Conservation (phyloP, 2,797 vertebrate genomes). For the Leucoraja ocellata region DNA sequence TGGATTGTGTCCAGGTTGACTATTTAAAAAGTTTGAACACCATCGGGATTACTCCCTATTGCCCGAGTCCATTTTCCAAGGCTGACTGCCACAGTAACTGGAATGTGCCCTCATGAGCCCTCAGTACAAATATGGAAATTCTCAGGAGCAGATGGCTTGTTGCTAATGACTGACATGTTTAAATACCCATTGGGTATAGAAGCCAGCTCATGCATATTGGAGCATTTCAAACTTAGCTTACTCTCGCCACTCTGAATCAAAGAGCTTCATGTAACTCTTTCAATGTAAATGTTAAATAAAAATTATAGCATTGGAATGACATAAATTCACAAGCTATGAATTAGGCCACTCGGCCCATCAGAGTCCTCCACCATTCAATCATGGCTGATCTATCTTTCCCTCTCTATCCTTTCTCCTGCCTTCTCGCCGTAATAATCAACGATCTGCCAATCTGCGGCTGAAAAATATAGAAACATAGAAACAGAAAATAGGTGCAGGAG, state of each 20-base stretch:
- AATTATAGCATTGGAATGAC: not conserved
- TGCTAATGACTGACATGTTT: constrained; percentile 27
- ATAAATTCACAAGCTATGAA: too few relatives aligned
- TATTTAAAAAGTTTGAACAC: not conserved
- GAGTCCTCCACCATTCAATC: too few relatives aligned
- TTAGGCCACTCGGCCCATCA: too few relatives aligned
- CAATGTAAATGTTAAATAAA: not conserved
- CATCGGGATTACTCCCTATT: not conserved
- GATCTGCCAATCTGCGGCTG: too few relatives aligned
- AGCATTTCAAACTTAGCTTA: constrained; percentile 9
- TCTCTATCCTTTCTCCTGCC: too few relatives aligned
- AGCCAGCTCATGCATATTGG: not conserved
- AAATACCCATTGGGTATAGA: not conserved
- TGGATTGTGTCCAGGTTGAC: not conserved
- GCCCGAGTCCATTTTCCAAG: constrained; percentile 8
- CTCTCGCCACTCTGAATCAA: not conserved
- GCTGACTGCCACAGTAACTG: constrained; percentile 13
- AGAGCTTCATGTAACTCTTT: not conserved
- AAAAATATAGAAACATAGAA: too few relatives aligned
- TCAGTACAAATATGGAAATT: constrained; percentile 5
- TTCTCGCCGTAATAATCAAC: too few relatives aligned
- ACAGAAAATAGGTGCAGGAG: too few relatives aligned
- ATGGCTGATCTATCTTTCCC: too few relatives aligned
- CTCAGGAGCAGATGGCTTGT: constrained; percentile 20
- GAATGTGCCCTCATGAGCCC: constrained; percentile 5